A percentile compares a stretch with the other conserved stretches of the same genome.
These are phyloP conservation scores for Cephalophus harveyi DNA, from an alignment of 2,113 vertebrate species.

Conservation along the genomic window DNA sequence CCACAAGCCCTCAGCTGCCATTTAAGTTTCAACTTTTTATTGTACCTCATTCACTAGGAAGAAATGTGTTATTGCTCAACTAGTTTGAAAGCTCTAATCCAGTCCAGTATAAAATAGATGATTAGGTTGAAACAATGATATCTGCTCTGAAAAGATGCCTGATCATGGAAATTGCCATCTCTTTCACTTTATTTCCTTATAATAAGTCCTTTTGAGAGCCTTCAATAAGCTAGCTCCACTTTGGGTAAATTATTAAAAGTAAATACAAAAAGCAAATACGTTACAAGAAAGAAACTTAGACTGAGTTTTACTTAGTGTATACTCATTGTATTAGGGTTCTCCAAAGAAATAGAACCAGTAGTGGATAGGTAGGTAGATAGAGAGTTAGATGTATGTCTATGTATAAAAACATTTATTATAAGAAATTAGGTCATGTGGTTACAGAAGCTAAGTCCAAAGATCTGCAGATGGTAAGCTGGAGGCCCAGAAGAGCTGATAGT, in stretches of 20 bases:
- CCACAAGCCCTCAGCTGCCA: neutral
- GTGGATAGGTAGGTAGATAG: neutral
- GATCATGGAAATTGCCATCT: neutral
- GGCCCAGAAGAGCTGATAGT: neutral
- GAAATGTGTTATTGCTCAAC: neutral
- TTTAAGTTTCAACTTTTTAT: neutral
- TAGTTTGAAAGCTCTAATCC: neutral
- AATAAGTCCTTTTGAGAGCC: neutral
- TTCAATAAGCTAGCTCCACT: neutral
- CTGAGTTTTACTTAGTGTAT: neutral
- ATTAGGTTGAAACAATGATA: neutral
- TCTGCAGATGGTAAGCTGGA: neutral
- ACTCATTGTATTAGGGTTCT: neutral
- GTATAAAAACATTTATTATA: neutral
- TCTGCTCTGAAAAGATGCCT: neutral
- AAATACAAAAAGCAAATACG: neutral
- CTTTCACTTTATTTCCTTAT: neutral
- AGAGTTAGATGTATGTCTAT: neutral
- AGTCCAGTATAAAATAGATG: neutral
- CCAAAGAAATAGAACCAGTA: neutral
- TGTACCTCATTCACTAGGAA: accelerated
- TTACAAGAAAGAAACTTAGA: neutral
- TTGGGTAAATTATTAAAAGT: neutral
- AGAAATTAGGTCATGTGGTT: neutral
- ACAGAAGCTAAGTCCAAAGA: neutral